Conservation (phyloP, 2,797 vertebrate genomes). For the Sardinella longiceps region DNA sequence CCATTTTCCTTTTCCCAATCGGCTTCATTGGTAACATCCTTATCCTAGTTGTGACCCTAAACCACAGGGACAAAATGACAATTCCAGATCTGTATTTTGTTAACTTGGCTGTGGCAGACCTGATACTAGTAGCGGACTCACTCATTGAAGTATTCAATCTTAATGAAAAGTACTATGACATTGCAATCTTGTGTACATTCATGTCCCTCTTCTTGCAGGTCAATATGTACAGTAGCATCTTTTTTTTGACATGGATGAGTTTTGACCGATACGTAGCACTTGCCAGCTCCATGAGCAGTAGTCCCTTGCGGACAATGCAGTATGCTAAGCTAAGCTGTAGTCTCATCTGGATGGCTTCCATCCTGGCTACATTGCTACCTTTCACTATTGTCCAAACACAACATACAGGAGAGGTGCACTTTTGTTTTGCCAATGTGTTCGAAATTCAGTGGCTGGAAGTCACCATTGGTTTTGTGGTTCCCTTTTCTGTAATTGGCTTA, state of each 20-base stretch:
- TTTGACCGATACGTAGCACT: slow-evolving; percentile 94
- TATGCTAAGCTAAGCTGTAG: slow-evolving; percentile 92
- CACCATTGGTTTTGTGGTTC: slow-evolving; percentile 91
- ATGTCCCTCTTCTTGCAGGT: slow-evolving; percentile 98
- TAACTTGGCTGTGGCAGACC: slow-evolving; percentile 91
- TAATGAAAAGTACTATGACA: slow-evolving; percentile 94
- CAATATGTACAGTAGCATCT: slow-evolving; percentile 99
- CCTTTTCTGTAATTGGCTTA: slow-evolving; percentile 92
- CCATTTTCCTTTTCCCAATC: slow-evolving; percentile 94
- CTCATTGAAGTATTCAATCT: slow-evolving; percentile 98
- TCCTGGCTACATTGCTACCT: slow-evolving; percentile 90
- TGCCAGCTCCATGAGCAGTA: slow-evolving; percentile 86
- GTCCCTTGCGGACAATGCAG: slow-evolving; percentile 90
- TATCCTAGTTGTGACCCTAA: slow-evolving; percentile 94
- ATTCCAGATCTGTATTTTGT: slow-evolving; percentile 97
- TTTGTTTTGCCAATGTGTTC: slow-evolving; percentile 93
- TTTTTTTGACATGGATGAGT: slow-evolving; percentile 99
- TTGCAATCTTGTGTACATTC: slow-evolving; percentile 93
- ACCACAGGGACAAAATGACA: slow-evolving; percentile 95
- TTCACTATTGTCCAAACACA: slow-evolving; percentile 93
- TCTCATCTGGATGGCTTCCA: slow-evolving; percentile 96
- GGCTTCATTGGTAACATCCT: slow-evolving; percentile 96
- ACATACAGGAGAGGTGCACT: slow-evolving; percentile 89
- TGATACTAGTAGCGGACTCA: slow-evolving; percentile 94
- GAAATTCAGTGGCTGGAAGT: slow-evolving; percentile 98